These are phyloP conservation scores for Crocidura indochinensis DNA, from an alignment of 2,797 vertebrate genomes.

Conservation along the genomic window DNA sequence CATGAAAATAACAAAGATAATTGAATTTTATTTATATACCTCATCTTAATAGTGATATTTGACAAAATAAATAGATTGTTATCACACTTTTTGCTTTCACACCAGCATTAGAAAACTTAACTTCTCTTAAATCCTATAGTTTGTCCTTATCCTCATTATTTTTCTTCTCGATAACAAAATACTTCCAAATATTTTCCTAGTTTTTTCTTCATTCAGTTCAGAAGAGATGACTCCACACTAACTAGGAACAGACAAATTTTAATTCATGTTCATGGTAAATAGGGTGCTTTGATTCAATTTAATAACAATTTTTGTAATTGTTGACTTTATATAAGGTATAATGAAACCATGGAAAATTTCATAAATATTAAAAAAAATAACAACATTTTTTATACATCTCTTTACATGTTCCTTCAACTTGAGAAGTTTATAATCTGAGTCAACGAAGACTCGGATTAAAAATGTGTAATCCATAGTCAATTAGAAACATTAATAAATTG, in stretches of 20 bases:
- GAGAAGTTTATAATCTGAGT: slow-evolving; percentile 12
- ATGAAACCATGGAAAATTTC: slow-evolving; percentile 5
- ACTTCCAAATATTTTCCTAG: slow-evolving; percentile 32
- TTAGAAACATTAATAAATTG: too few relatives aligned
- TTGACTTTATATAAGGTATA: neutral
- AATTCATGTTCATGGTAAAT: neutral
- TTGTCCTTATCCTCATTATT: slow-evolving; percentile 28
- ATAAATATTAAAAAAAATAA: neutral
- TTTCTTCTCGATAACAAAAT: slow-evolving; percentile 10
- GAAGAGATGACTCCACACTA: neutral
- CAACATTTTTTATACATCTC: neutral
- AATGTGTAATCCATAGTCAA: too few relatives aligned
- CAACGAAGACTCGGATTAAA: neutral
- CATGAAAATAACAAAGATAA: slow-evolving; percentile 46
- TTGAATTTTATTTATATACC: slow-evolving; percentile 37
- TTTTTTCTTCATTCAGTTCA: slow-evolving; percentile 18
- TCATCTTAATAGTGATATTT: slow-evolving; percentile 32
- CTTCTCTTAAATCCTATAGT: slow-evolving; percentile 11
- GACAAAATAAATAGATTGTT: neutral
- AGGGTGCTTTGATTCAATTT: slow-evolving; percentile 28
- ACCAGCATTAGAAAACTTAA: neutral
- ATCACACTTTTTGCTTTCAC: neutral
- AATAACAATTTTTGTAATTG: neutral
- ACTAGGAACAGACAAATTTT: neutral
- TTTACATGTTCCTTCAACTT: neutral